Percentiles rank a stretch among this genome's conserved stretches.
Evolutionary conservation across 2,113 vertebrate genomes (phyloP).

Genomic region (Plecotus auritus): DNA sequence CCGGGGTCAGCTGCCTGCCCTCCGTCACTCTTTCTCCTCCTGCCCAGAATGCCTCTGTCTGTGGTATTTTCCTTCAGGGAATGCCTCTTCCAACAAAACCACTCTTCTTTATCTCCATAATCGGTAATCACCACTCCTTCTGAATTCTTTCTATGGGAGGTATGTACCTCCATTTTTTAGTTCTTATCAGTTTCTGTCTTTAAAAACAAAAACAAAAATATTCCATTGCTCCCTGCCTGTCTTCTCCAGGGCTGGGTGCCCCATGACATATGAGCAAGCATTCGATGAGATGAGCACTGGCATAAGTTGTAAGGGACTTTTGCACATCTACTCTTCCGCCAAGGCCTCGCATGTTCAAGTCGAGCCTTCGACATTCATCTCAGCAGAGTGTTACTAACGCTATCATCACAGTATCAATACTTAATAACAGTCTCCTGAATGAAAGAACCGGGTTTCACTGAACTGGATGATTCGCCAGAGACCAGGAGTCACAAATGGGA

Average conservation of each 20-base stretch:
- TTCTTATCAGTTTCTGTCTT: background rate
- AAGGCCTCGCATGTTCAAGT: background rate
- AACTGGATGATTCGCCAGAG: background rate
- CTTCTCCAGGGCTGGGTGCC: background rate
- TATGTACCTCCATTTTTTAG: background rate
- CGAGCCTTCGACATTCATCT: background rate
- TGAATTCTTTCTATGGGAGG: background rate
- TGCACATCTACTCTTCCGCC: background rate
- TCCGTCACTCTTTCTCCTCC: background rate
- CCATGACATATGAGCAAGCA: background rate
- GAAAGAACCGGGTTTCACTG: background rate
- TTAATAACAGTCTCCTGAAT: background rate
- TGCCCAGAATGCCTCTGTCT: background rate
- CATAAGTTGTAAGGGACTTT: background rate
- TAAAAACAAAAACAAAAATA: background rate
- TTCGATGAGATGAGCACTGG: background rate
- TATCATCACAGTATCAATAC: background rate
- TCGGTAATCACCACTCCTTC: background rate
- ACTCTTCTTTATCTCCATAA: background rate
- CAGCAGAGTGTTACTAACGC: background rate
- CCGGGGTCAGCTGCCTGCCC: accelerated
- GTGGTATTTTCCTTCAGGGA: background rate
- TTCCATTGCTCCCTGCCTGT: background rate
- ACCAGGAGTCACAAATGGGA: background rate
- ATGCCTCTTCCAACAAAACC: background rate